Evolutionary conservation across 23 tunicate species (phyloP).

Genomic region (Trididemnum miniatum): DNA sequence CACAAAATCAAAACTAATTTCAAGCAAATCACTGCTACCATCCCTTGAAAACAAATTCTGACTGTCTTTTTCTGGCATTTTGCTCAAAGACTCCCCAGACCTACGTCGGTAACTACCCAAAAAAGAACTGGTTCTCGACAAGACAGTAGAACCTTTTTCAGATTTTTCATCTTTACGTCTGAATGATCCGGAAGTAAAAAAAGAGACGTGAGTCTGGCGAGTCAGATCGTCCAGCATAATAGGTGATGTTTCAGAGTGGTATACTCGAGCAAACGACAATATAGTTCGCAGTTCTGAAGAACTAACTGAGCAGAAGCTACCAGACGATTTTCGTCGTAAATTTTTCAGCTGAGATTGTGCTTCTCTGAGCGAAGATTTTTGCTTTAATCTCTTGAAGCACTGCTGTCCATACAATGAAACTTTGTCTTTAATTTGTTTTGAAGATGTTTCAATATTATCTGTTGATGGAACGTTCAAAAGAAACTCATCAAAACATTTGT

Average conservation of each 20-base stretch:
- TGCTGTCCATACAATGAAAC: constrained; percentile 45
- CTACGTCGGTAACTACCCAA: constrained; percentile 37
- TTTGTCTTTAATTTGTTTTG: constrained; percentile 27
- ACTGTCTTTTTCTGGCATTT: constrained; percentile 20
- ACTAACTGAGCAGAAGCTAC: not conserved
- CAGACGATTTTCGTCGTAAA: constrained; percentile 1
- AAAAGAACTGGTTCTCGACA: constrained; percentile 47
- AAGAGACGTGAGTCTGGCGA: constrained; percentile 5
- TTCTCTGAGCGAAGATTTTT: constrained; percentile 5
- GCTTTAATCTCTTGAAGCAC: constrained; percentile 6
- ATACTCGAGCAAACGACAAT: constrained; percentile 34
- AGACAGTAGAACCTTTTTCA: constrained; percentile 4
- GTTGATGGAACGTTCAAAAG: constrained; percentile 6
- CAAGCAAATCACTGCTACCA: not conserved
- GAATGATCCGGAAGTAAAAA: not conserved
- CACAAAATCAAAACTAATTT: constrained; percentile 4
- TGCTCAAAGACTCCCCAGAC: constrained; percentile 53
- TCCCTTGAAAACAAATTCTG: not conserved
- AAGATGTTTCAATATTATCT: not conserved
- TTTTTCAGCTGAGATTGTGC: constrained; percentile 28
- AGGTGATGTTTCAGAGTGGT: constrained; percentile 33
- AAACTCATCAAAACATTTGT: constrained; percentile 35
- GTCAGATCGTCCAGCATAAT: constrained; percentile 19
- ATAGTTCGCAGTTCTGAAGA: constrained; percentile 14
- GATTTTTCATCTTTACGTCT: not conserved